Percentiles rank a stretch among this genome's conserved stretches.
These are phyloP conservation scores for Atrina japonica DNA, from an alignment of 2,888 invertebrate genomes.

Conservation along the genomic window DNA sequence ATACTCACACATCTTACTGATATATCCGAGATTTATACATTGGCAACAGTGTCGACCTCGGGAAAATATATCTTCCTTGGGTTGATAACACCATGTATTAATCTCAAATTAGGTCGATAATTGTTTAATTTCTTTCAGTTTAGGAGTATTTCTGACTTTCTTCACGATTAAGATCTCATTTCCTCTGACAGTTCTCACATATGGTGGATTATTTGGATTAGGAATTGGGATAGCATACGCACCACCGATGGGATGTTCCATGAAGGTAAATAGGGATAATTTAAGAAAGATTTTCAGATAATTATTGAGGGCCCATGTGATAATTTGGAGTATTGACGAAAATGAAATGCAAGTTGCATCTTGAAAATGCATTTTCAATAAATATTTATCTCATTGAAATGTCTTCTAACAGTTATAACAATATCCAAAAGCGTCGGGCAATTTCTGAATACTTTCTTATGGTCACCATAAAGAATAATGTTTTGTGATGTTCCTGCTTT, in stretches of 20 bases:
- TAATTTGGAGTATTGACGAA: background rate
- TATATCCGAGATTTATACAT: too few species aligned
- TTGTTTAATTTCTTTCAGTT: too few species aligned
- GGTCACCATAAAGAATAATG: too few species aligned
- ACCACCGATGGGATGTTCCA: slow-evolving; percentile 75
- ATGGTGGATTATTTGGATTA: slow-evolving; percentile 66
- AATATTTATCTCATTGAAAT: background rate
- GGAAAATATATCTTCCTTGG: too few species aligned
- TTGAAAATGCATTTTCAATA: background rate
- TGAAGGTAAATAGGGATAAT: slow-evolving; percentile 66
- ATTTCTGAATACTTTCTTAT: too few species aligned
- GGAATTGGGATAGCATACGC: slow-evolving; percentile 78
- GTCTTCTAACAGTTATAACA: too few species aligned
- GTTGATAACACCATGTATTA: too few species aligned
- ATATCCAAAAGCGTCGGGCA: too few species aligned
- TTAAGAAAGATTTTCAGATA: background rate
- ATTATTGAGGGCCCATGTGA: background rate
- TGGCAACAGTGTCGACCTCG: too few species aligned
- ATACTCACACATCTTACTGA: too few species aligned
- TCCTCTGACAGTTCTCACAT: slow-evolving; percentile 66
- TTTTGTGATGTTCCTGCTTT: too few species aligned
- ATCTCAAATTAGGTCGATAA: too few species aligned
- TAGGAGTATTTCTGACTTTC: slow-evolving; percentile 71
- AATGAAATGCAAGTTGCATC: background rate
- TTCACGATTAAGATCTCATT: slow-evolving; percentile 68